These are phyloP conservation scores for Sylvicola fuscatus DNA, from an alignment of 2,888 invertebrate species.

Conservation along the genomic window DNA sequence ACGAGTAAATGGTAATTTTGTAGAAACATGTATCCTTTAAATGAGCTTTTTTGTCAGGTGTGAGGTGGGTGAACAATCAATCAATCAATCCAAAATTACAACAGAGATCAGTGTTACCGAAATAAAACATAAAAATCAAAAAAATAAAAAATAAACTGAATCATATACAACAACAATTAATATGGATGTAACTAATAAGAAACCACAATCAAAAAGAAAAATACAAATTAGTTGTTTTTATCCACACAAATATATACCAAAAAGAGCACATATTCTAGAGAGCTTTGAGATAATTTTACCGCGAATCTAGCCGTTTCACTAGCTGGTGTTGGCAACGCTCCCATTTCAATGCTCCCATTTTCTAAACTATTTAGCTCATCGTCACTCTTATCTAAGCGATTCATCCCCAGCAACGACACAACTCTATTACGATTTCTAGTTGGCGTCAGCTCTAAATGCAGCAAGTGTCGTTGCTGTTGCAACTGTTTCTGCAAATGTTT, in stretches of 20 bases:
- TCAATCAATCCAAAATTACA: too few species aligned
- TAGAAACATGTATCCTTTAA: too few species aligned
- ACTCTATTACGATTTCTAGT: slow-evolving; percentile 21
- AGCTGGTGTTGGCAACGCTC: slow-evolving; percentile 27
- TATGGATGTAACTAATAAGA: too few species aligned
- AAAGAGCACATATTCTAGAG: background rate
- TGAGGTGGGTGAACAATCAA: too few species aligned
- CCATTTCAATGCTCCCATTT: slow-evolving; percentile 24
- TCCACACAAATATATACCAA: slow-evolving; percentile 1
- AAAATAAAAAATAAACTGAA: too few species aligned
- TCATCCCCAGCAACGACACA: slow-evolving; percentile 2
- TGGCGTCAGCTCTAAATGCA: slow-evolving; percentile 25
- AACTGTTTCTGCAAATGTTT: slow-evolving; percentile 26
- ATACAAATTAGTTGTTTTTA: too few species aligned
- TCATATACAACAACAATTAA: too few species aligned
- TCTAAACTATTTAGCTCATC: slow-evolving; percentile 19
- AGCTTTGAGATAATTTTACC: slow-evolving; percentile 16
- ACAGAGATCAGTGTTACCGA: too few species aligned
- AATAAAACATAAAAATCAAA: too few species aligned
- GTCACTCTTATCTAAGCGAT: slow-evolving; percentile 11
- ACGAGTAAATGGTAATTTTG: too few species aligned
- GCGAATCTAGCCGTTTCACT: slow-evolving; percentile 27
- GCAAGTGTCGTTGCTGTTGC: slow-evolving; percentile 24
- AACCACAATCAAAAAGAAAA: too few species aligned
- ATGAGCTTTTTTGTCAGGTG: too few species aligned